phyloP scores from a whole-genome alignment of 2,888 invertebrate genomes.

The Pemphredon lugubris region DNA sequence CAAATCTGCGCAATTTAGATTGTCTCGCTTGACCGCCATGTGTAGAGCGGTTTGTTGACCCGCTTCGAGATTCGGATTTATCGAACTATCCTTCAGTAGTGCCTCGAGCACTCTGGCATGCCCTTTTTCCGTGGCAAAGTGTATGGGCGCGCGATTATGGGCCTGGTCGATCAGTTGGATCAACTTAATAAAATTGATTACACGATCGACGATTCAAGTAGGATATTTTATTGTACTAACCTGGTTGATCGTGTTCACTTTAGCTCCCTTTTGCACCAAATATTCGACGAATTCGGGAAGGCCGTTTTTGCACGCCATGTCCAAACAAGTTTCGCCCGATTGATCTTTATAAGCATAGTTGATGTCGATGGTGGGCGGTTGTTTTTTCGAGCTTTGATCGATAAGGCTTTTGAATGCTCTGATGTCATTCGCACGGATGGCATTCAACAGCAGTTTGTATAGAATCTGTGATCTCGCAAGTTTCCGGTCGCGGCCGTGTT shows the following conservation, averaged over 20 bases:
- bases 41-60: slow-evolving; percentile 76
- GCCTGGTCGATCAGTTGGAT: no score
- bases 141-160: slow-evolving; percentile 85
- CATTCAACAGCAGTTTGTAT: slow-evolving; percentile 43
- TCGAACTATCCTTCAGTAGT: slow-evolving; percentile 69
- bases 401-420: slow-evolving; percentile 63
- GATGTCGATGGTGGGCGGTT: slow-evolving; percentile 78
- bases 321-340: slow-evolving; percentile 84
- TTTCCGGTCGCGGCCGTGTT: slow-evolving; percentile 1
- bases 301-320: slow-evolving; percentile 83
- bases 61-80: slow-evolving; percentile 74
- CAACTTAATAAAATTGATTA: no score
- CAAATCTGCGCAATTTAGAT: slow-evolving; percentile 82
- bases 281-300: slow-evolving; percentile 83
- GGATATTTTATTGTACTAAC: no score
- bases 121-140: slow-evolving; percentile 85
- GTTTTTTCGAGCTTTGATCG: slow-evolving; percentile 43
- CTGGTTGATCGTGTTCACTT: slow-evolving; percentile 84
- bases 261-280: slow-evolving; percentile 84
- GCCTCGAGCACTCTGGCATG: slow-evolving; percentile 62
- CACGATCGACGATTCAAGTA: no score
- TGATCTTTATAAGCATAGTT: slow-evolving; percentile 84
- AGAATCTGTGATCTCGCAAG: slow-evolving; percentile 20
- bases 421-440: slow-evolving; percentile 20
- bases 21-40: slow-evolving; percentile 78